These are phyloP conservation scores for Epinephelus cyanopodus DNA, from an alignment of 2,113 vertebrate genomes.

Conservation along the genomic window DNA sequence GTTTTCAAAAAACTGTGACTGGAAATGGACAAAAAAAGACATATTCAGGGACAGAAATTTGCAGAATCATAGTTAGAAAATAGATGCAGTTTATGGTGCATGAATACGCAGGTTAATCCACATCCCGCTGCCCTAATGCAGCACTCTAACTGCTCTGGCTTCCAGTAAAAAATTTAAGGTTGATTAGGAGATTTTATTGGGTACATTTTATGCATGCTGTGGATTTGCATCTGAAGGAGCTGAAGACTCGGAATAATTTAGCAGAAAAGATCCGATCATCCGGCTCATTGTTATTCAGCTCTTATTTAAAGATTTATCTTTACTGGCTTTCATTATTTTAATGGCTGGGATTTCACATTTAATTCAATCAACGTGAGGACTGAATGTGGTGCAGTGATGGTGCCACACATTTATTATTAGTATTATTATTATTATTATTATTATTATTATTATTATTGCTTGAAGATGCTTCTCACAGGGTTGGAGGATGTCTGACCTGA, in stretches of 20 bases:
- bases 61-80: not conserved
- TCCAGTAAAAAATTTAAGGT: not conserved
- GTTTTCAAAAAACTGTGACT: not conserved
- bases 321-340: not conserved
- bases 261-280: not conserved
- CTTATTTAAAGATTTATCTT: not conserved
- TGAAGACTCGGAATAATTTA: not conserved
- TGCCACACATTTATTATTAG: too few relatives aligned
- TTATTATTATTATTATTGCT: conserved; percentile 3
- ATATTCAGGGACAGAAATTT: not conserved
- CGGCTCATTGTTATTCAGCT: not conserved
- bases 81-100: not conserved
- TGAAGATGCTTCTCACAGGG: not conserved
- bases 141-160: not conserved
- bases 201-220: not conserved
- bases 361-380: not conserved
- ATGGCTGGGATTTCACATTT: not conserved
- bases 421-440: not conserved
- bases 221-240: not conserved
- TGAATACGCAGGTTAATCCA: not conserved
- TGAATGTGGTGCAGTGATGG: not conserved
- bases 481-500: conserved; percentile 18
- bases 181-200: not conserved
- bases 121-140: not conserved
- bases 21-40: not conserved